phyloP scores from a whole-genome alignment of 37 sponge, comb jelly and placozoan species.

The Halisarca cf. caerulea region DNA sequence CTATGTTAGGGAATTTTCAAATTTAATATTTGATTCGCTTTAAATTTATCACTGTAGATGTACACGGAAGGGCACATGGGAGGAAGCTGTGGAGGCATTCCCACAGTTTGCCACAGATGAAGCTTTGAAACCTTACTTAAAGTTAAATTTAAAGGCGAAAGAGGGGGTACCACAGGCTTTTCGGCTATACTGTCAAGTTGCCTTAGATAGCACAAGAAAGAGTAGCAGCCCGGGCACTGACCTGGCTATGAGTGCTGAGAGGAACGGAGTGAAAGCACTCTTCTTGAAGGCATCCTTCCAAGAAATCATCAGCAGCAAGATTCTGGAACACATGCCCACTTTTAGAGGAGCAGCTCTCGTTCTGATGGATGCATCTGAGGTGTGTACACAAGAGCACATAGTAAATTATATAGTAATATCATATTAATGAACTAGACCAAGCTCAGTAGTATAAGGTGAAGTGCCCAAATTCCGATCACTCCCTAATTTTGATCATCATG shows the following conservation, averaged over 20 bases:
- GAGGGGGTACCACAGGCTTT: background rate
- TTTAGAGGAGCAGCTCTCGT: background rate
- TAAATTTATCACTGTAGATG: too few relatives aligned
- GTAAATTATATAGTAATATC: too few relatives aligned
- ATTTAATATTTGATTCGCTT: too few relatives aligned
- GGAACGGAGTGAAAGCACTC: background rate
- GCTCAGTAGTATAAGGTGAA: too few relatives aligned
- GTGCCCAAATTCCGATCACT: too few relatives aligned
- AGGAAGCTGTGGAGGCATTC: too few relatives aligned
- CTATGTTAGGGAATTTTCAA: too few relatives aligned
- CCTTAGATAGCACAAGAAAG: background rate
- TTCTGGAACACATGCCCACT: background rate
- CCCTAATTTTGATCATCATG: too few relatives aligned
- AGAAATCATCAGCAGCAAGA: background rate
- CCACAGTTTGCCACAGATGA: background rate
- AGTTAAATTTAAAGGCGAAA: background rate
- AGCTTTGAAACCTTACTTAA: background rate
- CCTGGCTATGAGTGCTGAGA: background rate
- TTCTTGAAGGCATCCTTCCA: background rate
- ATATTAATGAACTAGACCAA: too few relatives aligned
- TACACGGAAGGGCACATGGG: too few relatives aligned
- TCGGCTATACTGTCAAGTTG: background rate
- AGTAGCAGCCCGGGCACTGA: background rate
- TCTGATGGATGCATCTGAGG: background rate
- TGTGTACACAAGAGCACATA: too few relatives aligned